Evolutionary conservation across 2,888 invertebrate species (phyloP), one percentile per base, ranked within the genome.

Genomic region (Liodrosophila aerea): DNA sequence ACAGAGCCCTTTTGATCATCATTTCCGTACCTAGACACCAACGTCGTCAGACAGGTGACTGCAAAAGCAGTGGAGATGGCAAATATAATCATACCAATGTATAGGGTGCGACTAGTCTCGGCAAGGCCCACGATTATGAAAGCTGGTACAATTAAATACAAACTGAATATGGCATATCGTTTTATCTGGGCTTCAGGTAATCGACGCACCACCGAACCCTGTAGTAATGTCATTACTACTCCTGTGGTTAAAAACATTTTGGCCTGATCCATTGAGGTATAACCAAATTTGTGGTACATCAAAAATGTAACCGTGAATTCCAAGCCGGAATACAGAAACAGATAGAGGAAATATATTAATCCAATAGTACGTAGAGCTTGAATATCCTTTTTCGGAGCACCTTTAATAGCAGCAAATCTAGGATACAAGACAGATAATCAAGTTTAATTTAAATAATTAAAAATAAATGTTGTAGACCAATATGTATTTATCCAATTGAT

Each of bases 241-340:
- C 94, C 99, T 85, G 98, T 96, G 52, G 95, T 95, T 81, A 98
- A 93, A 89, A 98, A 99, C 97, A 99, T 98, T 92, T 95, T 96
- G 4, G 99, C 99, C 91, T 99, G 99, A 90, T 98, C 96, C 95
- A 98, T 96, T 40, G 98, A 96, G 52, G 94, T 94, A 89, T 96
- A 98, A 47, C 94, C 92, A 89, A 98, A 98, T 33, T 95, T 93
- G 84, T 97, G 94, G 91, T 98, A 98, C 51, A 98, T 98, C 43
- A 99, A 92, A 91, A 99, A 99, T 50, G 98, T 98, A 30, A 99
- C 91, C 0, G 99, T 99, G 88, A 98, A 99, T 91, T 99, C 99
- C 56, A 99, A 91, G 1, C 98, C 99, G 50, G 98, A 98, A 90
- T 98, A 98, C 61, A 98, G 92, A 88, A 98, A 97, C 66, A 98